A percentile compares a stretch with the other conserved stretches of the same genome.
phyloP scores from a whole-genome alignment of 92 coral and sea anemone genomes.

The Meandrina meandrites region DNA sequence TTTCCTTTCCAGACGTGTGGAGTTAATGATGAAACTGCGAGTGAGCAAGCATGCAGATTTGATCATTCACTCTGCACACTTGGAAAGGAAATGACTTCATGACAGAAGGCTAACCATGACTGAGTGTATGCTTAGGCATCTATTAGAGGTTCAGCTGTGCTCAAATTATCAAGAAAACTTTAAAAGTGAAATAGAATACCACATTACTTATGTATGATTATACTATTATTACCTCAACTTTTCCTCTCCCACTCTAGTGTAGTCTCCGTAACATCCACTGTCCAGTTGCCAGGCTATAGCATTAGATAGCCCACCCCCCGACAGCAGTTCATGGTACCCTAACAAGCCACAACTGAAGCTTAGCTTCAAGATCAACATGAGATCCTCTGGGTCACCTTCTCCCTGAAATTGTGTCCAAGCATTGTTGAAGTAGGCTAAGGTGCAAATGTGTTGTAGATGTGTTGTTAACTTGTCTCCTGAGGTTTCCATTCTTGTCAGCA shows the following conservation, averaged over 20 bases:
- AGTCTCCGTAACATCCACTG: constrained; percentile 43
- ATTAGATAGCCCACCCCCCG: constrained; percentile 16
- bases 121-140: no score
- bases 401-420: background rate
- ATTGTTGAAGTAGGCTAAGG: constrained; percentile 10
- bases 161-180: no score
- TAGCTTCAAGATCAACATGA: constrained; percentile 11
- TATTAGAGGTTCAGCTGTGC: no score
- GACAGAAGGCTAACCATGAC: no score
- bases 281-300: constrained; percentile 28
- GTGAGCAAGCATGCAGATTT: no score
- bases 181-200: no score
- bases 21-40: no score
- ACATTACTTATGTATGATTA: no score
- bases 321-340: constrained; percentile 23
- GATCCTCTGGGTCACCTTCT: constrained; percentile 13
- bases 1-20: no score
- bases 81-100: no score
- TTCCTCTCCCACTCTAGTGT: constrained; percentile 11
- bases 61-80: no score
- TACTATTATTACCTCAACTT: background rate
- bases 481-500: background rate
- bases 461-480: background rate
- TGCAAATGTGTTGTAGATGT: constrained; percentile 17
- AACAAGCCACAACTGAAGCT: constrained; percentile 36